Conservation (phyloP, 2,113 vertebrate genomes). For the Struthidea cinerea region DNA sequence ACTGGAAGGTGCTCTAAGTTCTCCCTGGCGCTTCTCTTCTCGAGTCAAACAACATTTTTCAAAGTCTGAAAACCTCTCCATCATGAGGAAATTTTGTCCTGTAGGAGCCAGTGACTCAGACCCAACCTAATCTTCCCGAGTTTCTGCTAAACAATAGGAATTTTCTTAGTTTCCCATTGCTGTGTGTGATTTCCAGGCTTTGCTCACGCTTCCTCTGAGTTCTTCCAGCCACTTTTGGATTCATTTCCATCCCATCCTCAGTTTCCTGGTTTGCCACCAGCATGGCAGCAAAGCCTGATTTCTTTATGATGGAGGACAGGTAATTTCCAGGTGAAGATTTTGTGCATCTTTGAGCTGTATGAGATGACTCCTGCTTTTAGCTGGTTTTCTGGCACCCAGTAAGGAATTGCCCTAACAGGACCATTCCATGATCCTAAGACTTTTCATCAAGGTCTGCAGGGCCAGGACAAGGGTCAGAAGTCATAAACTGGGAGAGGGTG, state of each 20-base stretch:
- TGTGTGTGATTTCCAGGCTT: background rate
- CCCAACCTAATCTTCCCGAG: background rate
- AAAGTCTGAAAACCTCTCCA: background rate
- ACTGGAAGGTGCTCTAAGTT: accelerated
- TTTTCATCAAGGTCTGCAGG: background rate
- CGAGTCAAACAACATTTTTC: background rate
- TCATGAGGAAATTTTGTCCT: background rate
- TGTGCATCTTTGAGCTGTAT: background rate
- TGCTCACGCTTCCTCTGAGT: background rate
- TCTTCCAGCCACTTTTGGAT: background rate
- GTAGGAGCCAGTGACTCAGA: no score
- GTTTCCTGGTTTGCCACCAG: background rate
- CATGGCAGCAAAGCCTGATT: background rate
- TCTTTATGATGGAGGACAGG: background rate
- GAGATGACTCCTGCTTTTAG: background rate
- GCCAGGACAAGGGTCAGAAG: background rate
- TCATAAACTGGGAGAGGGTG: background rate
- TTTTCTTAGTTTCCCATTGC: background rate
- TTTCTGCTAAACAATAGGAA: background rate
- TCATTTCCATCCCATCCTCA: background rate
- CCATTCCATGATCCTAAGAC: background rate
- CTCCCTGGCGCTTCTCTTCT: background rate
- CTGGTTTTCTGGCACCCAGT: background rate
- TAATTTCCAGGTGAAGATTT: background rate
- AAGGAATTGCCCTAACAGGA: background rate